Evolutionary conservation across 2,113 vertebrate species (phyloP).

Genomic region (Aldabrachelys gigantea): DNA sequence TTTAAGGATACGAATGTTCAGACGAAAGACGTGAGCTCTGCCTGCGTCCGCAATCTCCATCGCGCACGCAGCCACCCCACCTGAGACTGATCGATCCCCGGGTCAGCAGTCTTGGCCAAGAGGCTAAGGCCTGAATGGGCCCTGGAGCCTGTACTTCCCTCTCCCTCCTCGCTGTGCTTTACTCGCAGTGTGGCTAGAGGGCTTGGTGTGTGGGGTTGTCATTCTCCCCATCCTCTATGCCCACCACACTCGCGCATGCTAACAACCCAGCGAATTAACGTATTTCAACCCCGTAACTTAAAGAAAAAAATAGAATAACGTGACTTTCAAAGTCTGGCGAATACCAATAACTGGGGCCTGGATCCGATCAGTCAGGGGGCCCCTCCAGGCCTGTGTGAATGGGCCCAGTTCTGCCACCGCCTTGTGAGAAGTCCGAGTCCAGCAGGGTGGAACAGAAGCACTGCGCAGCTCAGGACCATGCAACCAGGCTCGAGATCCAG

Average conservation of each 20-base stretch:
- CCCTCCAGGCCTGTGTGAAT: background rate
- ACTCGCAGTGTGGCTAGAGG: background rate
- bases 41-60: background rate
- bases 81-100: background rate
- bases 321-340: background rate
- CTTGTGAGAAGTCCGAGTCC: background rate
- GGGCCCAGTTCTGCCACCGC: background rate
- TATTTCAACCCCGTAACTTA: background rate
- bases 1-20: background rate
- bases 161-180: background rate
- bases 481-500: background rate
- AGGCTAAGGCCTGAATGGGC: background rate
- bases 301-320: background rate
- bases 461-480: too few relatives aligned
- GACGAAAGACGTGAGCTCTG: background rate
- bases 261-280: background rate
- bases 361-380: background rate
- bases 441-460: too few relatives aligned
- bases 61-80: background rate
- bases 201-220: background rate
- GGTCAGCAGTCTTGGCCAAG: background rate
- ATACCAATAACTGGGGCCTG: background rate
- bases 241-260: background rate
- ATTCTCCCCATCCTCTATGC: background rate
- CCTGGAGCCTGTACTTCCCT: background rate